Evolutionary conservation across 2,113 vertebrate genomes (phyloP).

Genomic region (Burhinus bistriatus): DNA sequence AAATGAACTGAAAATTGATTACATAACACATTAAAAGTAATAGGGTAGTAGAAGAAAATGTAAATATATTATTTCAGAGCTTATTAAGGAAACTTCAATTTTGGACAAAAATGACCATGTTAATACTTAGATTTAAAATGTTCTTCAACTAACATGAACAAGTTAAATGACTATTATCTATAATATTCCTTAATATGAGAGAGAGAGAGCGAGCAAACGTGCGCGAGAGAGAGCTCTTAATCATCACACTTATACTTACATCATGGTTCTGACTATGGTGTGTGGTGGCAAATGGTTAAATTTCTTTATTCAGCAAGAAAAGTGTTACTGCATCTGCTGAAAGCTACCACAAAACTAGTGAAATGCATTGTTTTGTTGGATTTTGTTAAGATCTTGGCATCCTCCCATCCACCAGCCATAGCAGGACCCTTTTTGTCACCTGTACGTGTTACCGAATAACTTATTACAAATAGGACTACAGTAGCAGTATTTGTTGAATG

Average conservation of each 20-base stretch:
- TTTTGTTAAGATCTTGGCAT: conserved; percentile 65
- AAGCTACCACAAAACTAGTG: conserved; percentile 62
- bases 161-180: conserved; percentile 51
- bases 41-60: conserved; percentile 57
- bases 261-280: conserved; percentile 69
- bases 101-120: conserved; percentile 56
- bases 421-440: conserved; percentile 68
- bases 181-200: conserved; percentile 40
- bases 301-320: conserved; percentile 51
- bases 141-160: conserved; percentile 51
- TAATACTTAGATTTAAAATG: conserved; percentile 58
- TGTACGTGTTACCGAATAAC: conserved; percentile 55
- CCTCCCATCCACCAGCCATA: conserved; percentile 67
- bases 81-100: conserved; percentile 57
- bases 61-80: conserved; percentile 35
- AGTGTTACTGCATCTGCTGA: conserved; percentile 40
- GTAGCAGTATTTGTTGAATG: conserved; percentile 37
- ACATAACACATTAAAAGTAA: conserved; percentile 56
- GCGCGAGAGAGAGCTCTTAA: conserved; percentile 57
- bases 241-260: conserved; percentile 37
- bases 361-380: conserved; percentile 66
- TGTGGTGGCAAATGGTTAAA: conserved; percentile 71
- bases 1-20: conserved; percentile 72
- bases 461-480: conserved; percentile 42
- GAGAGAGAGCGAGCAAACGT: not conserved